Evolutionary conservation across 1,140 invertebrate species (phyloP), one percentile per base, ranked within the genome.

Genomic region (Drosophila orena): DNA sequence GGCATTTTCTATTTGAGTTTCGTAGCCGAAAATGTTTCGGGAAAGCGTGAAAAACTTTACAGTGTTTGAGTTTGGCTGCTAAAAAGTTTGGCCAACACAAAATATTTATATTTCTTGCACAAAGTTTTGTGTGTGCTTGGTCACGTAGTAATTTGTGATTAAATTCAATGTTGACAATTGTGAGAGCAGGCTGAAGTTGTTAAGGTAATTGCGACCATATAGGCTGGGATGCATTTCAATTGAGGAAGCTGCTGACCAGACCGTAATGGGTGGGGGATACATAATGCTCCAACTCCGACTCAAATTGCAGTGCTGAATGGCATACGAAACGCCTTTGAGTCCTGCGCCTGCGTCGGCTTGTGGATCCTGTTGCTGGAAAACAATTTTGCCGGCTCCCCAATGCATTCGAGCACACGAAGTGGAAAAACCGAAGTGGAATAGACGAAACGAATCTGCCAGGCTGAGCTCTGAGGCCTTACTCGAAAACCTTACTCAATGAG

Each of bases 401-500:
- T 74, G 57, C 47, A 57, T 47, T 69, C 64, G 60, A 34, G 15
- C 24, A 6, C 43, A 40, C 68, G 68, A 70, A 70, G 60, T 43
- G 42, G 27, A 6, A 54, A 50, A 50, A 44, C 58, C 66, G 55
- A 59, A 52, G 38, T 20, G 30, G 15, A 20, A 43, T 34, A 62
- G 27, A 42, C 70, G 70, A 74, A 37, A 14, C 73, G 47, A 34
- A 37, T 46, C 20, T 20, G 59, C 54, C 60, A 35, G 42, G 34
- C 53, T 46, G 46, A 24, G 52, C 30, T 30, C 30, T 30, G 37
- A 38, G 61, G 56, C 38, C 42, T 38, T 62, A 72, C 77, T 70
- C 65, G 38, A 72, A 72, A 90, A 86, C 86, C 86, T 90, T 90
- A 74, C 86, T 83, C 86, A 90, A 90, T 86, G 81, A 77, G 81